phyloP scores from a whole-genome alignment of 23 tunicate genomes.

The Styela plicata region DNA sequence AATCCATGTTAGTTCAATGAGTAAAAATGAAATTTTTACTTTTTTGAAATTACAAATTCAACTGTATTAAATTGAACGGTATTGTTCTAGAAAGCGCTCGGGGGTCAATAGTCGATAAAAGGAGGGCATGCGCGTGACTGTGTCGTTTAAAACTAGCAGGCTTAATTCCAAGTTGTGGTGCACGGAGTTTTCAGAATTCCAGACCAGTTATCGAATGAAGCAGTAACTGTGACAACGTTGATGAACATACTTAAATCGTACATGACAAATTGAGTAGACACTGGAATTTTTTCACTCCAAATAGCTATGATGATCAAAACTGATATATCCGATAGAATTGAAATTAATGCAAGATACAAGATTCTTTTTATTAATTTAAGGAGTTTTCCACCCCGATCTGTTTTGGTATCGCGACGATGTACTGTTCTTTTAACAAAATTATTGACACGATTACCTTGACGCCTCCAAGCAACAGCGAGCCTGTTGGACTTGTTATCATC shows the following conservation, averaged over 20 bases:
- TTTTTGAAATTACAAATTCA: no score
- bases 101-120: no score
- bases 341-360: background rate
- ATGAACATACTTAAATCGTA: conserved; percentile 9
- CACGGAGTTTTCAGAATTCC: background rate
- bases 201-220: conserved; percentile 8
- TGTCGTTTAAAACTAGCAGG: no score
- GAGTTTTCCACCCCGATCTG: background rate
- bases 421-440: background rate
- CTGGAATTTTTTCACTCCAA: background rate
- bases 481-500: background rate
- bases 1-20: no score
- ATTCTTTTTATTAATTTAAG: conserved; percentile 3
- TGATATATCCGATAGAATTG: background rate
- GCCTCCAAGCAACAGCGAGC: background rate
- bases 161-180: background rate
- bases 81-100: no score
- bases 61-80: no score
- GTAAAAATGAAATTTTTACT: no score
- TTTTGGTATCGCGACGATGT: background rate
- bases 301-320: background rate
- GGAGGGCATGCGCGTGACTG: no score
- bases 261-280: background rate
- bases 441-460: background rate
- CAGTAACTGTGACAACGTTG: conserved; percentile 17